These are phyloP conservation scores for Cinclus cinclus DNA, from an alignment of 2,113 vertebrate genomes.

Conservation along the genomic window DNA sequence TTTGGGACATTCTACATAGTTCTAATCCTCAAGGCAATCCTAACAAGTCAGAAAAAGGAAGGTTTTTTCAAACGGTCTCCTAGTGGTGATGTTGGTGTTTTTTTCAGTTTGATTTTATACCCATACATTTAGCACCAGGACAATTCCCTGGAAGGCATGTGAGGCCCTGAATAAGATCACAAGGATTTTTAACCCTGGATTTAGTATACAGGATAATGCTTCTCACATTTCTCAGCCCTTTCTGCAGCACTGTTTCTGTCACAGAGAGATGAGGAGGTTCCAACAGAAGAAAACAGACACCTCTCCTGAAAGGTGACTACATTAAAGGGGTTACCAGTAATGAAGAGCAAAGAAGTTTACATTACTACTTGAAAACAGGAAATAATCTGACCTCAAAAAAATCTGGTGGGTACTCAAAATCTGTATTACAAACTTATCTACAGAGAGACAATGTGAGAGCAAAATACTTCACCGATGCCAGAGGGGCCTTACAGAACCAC, in stretches of 20 bases:
- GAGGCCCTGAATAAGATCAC: not conserved
- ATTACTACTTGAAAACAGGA: not conserved
- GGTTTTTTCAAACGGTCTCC: not conserved
- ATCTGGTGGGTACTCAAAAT: not conserved
- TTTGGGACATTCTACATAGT: not conserved
- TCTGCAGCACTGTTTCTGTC: not conserved
- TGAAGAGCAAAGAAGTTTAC: not conserved
- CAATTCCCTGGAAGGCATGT: not conserved
- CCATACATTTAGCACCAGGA: not conserved
- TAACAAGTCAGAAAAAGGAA: not conserved
- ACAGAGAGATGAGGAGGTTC: not conserved
- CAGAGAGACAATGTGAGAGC: not conserved
- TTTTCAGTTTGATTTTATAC: not conserved
- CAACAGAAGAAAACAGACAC: not conserved
- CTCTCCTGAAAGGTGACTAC: not conserved
- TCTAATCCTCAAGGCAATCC: not conserved
- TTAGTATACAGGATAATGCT: not conserved
- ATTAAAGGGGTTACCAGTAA: not conserved
- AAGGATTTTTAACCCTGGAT: not conserved
- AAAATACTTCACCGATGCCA: not conserved
- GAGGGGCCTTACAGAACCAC: not conserved
- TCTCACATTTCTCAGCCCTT: not conserved
- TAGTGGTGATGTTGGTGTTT: not conserved
- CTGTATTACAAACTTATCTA: not conserved
- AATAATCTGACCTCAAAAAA: not conserved